These are phyloP conservation scores for Synchiropus splendidus DNA, from an alignment of 2,113 vertebrate species.

Conservation along the genomic window DNA sequence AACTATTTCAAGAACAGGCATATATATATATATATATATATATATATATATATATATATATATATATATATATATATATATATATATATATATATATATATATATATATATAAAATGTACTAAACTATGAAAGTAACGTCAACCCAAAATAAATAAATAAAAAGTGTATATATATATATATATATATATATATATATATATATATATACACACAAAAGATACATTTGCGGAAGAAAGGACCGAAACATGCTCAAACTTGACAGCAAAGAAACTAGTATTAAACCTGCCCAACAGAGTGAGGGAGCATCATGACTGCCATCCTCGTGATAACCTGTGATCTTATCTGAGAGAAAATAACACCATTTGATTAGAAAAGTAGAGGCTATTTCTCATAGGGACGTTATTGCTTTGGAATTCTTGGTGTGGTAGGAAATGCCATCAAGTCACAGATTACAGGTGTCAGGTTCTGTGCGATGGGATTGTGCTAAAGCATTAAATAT, in stretches of 20 bases:
- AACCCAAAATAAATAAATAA: no score
- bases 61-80: no score
- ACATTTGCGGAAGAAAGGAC: no score
- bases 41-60: no score
- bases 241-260: background rate
- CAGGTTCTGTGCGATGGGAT: conserved; percentile 19
- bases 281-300: conserved; percentile 11
- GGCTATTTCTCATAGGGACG: conserved; percentile 2
- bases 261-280: conserved; percentile 14
- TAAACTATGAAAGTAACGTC: no score
- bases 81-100: no score
- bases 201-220: no score
- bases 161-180: no score
- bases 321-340: conserved; percentile 14
- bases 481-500: conserved; percentile 25
- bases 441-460: conserved; percentile 27
- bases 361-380: conserved; percentile 9
- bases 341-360: conserved; percentile 16
- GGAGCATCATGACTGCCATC: conserved; percentile 16
- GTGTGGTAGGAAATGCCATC: conserved; percentile 30
- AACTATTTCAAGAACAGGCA: no score
- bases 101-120: no score
- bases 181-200: no score
- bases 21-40: no score
- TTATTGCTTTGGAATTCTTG: conserved; percentile 14